A percentile compares a stretch with the other conserved stretches of the same genome.
Evolutionary conservation across 2,888 invertebrate genomes (phyloP).

Genomic region (Disparrhopalites patrizii): DNA sequence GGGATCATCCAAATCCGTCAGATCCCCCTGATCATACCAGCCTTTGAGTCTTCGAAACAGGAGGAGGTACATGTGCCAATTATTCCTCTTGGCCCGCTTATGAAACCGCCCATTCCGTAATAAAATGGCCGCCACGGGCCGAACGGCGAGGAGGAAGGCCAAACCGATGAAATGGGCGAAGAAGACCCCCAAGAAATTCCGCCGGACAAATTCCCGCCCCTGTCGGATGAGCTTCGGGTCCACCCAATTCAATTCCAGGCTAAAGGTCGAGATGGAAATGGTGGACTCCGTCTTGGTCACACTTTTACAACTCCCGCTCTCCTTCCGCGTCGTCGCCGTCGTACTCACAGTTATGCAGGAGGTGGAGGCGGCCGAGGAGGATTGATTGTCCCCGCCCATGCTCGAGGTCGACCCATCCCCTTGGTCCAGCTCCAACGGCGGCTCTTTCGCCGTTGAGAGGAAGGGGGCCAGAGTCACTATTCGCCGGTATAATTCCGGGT

Average conservation of each 20-base stretch:
- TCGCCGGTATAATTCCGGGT: slow-evolving; percentile 24
- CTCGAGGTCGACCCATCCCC: background rate
- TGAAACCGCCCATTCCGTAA: slow-evolving; percentile 38
- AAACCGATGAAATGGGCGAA: slow-evolving; percentile 46
- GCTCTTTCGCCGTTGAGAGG: slow-evolving; percentile 4
- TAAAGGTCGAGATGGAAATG: background rate
- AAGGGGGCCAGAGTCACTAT: slow-evolving; percentile 32
- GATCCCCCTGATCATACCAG: slow-evolving; percentile 21
- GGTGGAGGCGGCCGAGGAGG: background rate
- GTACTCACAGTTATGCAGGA: background rate
- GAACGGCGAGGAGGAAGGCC: slow-evolving; percentile 40
- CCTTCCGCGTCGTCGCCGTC: background rate
- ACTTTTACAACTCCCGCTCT: background rate
- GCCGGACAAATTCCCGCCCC: slow-evolving; percentile 40
- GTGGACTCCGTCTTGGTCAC: slow-evolving; percentile 9
- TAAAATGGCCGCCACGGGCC: slow-evolving; percentile 43
- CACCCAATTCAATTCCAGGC: slow-evolving; percentile 30
- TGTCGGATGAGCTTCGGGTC: slow-evolving; percentile 36
- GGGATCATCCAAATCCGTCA: slow-evolving; percentile 25
- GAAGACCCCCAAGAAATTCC: slow-evolving; percentile 43
- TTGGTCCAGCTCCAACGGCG: slow-evolving; percentile 3
- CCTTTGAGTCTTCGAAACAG: slow-evolving; percentile 16
- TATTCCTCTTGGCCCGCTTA: slow-evolving; percentile 15
- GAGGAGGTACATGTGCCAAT: slow-evolving; percentile 25
- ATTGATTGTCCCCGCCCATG: background rate